Conservation (phyloP, 2,888 invertebrate species). For the Cosmia trapezina region DNA sequence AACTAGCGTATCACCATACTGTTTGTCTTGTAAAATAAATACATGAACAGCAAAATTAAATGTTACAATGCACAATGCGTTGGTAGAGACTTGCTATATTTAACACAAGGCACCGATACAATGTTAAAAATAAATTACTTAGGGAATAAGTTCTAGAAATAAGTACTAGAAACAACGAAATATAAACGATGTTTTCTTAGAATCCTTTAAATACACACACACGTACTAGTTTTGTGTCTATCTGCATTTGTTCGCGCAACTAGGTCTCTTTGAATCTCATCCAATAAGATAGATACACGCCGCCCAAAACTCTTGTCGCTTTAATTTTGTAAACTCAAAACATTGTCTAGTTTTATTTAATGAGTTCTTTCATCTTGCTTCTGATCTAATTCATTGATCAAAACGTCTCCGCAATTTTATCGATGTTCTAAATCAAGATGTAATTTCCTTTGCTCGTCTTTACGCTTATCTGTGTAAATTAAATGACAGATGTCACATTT, state of each 20-base stretch:
- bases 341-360: slow-evolving; percentile 62
- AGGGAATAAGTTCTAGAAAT: slow-evolving; percentile 68
- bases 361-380: slow-evolving; percentile 67
- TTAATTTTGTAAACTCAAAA: slow-evolving; percentile 56
- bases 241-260: slow-evolving; percentile 64
- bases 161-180: slow-evolving; percentile 50
- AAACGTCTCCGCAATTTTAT: slow-evolving; percentile 42
- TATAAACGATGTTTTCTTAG: slow-evolving; percentile 67
- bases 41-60: slow-evolving; percentile 21
- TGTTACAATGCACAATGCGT: slow-evolving; percentile 51
- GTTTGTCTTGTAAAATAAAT: slow-evolving; percentile 32
- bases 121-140: slow-evolving; percentile 63
- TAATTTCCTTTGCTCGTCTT: slow-evolving; percentile 34
- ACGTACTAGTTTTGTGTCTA: slow-evolving; percentile 74
- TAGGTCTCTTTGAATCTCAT: slow-evolving; percentile 75
- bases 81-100: slow-evolving; percentile 42
- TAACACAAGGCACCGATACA: slow-evolving; percentile 28
- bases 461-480: slow-evolving; percentile 34
- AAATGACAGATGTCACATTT: slow-evolving; percentile 39
- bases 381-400: slow-evolving; percentile 57
- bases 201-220: slow-evolving; percentile 79
- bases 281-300: slow-evolving; percentile 72
- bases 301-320: slow-evolving; percentile 65
- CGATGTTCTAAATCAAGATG: slow-evolving; percentile 32
- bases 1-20: slow-evolving; percentile 25